Evolutionary conservation across 2,113 vertebrate species (phyloP).

Genomic region (Pseudois nayaur): DNA sequence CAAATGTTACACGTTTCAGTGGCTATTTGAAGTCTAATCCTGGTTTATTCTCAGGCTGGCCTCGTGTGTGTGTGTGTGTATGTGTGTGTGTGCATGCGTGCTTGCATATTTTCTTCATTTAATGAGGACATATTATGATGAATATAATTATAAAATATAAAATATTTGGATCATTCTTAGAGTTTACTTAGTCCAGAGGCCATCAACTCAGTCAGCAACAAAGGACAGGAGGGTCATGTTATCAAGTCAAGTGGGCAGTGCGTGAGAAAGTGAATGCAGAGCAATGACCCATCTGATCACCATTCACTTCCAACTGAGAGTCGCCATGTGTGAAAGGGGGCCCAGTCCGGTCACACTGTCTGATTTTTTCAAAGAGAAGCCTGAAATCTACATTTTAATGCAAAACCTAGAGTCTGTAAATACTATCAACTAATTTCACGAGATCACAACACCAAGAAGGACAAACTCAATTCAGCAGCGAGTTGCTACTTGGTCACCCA

Average conservation of each 20-base stretch:
- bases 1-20: not conserved
- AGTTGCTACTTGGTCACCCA: not conserved
- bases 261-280: not conserved
- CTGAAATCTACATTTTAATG: not conserved
- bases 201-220: not conserved
- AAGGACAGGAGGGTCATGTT: not conserved
- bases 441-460: not conserved
- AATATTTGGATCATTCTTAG: not conserved
- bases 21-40: not conserved
- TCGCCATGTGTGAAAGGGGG: not conserved
- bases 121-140: not conserved
- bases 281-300: not conserved
- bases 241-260: not conserved
- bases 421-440: not conserved
- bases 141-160: not conserved
- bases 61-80: accelerated
- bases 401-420: not conserved
- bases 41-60: not conserved
- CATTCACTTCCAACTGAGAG: not conserved
- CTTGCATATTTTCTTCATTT: not conserved
- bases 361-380: not conserved
- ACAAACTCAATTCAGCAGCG: not conserved
- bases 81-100: accelerated
- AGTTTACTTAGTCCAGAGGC: not conserved
- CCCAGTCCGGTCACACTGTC: not conserved